Percentiles rank a stretch among this genome's conserved stretches.
Conservation (phyloP, 2,888 invertebrate genomes). For the Tetheella fluctuosa region DNA sequence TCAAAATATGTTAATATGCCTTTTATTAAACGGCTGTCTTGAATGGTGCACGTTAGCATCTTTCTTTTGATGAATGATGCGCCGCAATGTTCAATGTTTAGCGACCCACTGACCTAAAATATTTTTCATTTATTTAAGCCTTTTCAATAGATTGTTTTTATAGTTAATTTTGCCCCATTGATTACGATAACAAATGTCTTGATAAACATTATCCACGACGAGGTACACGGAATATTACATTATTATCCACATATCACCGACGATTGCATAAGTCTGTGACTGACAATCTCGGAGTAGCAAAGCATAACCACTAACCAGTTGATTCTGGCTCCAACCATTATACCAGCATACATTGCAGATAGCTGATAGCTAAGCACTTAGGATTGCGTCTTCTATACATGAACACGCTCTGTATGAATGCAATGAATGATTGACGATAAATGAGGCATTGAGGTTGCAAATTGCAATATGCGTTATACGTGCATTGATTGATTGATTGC, state of each 20-base stretch:
- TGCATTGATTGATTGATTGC: conserved; percentile 11
- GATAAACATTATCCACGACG: not conserved
- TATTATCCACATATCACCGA: not conserved
- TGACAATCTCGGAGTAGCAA: not conserved
- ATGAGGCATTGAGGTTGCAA: conserved; percentile 18
- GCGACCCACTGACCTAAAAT: conserved; percentile 44
- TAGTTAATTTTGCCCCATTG: not conserved
- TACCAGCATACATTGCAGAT: not conserved
- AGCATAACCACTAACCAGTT: conserved; percentile 3
- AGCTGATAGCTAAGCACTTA: not conserved
- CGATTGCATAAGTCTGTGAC: no score
- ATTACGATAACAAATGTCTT: not conserved
- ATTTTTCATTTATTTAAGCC: conserved; percentile 10
- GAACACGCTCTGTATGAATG: conserved; percentile 29
- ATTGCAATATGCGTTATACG: conserved; percentile 17
- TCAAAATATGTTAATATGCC: conserved; percentile 48
- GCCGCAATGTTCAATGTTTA: conserved; percentile 33
- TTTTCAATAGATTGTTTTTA: conserved; percentile 13
- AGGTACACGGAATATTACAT: not conserved
- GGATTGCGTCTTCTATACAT: conserved; percentile 38
- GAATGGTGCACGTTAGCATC: conserved; percentile 40
- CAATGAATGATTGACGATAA: conserved; percentile 24
- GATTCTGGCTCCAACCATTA: not conserved
- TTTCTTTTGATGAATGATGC: conserved; percentile 46
- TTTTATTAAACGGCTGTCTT: conserved; percentile 40